Base-by-base conservation (phyloP, 2,797 vertebrate species). In the Limnodromus scolopaceus region DNA sequence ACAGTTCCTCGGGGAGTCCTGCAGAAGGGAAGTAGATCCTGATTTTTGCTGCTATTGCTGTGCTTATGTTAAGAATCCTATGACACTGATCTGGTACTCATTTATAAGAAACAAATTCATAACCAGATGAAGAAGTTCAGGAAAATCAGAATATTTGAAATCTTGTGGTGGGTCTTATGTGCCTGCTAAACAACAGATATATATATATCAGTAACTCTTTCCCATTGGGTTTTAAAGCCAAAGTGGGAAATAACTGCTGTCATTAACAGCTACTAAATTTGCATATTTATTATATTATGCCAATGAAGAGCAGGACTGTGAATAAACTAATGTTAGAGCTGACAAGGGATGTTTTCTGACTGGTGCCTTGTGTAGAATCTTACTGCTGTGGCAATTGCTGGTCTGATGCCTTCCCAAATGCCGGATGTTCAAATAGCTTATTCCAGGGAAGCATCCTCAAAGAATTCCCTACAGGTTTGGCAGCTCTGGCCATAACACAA, bases 261-360 rank as follows among this genome's bases (percentile, higher is more conserved):
- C 84, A 87, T 92, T 94, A 92, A 71, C 84, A 92, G 77, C 84
- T 71, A 41, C 70, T 91, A 55, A 58, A 96, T 94, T 91, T 92
- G 77, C 81, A 70, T 97, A 82, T 93, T 92, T 93, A 94, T 92
- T 96, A 63, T 91, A 87, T 91, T 84, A 87, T 71, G 57, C 71
- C 84, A 94, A 3, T 87, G 88, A 94, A 83, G 68, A 94, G 45
- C 36, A 95, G 75, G 78, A 87, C 79, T 96, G 79, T 89, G 92
- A 95, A 89, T 87, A 97, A 97, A 87, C 77, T 69, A 46, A 87
- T 69, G 55, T 93, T 97, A 93, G 68, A 92, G 89, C 76, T 92
- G 74, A 58, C 91, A 94, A 92, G 89, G 72, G 95, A 94, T 81
- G 54, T 43, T 92, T 94, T 95, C 79, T 92, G 87, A 58, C 85